A percentile compares a stretch with the other conserved stretches of the same genome.
These are phyloP conservation scores for Theristicus caerulescens DNA, from an alignment of 2,113 vertebrate genomes.

Conservation along the genomic window DNA sequence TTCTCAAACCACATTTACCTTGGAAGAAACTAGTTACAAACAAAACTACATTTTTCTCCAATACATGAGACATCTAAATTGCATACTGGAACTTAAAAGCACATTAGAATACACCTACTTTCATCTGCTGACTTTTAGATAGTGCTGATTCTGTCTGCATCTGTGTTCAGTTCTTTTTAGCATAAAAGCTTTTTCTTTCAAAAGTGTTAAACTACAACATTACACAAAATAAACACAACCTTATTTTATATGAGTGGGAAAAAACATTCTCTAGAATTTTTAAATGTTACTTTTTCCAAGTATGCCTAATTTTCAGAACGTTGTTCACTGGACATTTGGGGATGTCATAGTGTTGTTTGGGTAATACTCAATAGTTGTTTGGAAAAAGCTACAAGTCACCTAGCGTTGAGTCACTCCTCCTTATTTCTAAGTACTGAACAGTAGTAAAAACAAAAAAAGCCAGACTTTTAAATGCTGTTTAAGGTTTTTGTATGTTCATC, in stretches of 20 bases:
- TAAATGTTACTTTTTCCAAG: neutral
- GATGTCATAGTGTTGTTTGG: neutral
- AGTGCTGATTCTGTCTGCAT: neutral
- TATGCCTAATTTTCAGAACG: neutral
- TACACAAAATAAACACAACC: neutral
- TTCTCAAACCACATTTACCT: neutral
- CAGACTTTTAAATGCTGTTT: neutral
- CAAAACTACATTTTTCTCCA: neutral
- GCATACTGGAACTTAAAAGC: neutral
- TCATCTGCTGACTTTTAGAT: neutral
- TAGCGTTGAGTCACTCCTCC: neutral
- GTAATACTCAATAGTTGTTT: neutral
- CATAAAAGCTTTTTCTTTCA: neutral
- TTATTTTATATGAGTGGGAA: neutral
- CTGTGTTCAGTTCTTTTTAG: neutral
- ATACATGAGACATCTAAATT: neutral
- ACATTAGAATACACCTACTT: neutral
- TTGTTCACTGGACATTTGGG: neutral
- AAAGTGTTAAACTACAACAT: neutral
- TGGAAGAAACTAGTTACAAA: neutral
- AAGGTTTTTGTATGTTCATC: neutral
- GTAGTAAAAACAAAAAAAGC: neutral
- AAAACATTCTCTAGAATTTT: neutral
- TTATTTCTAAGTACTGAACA: neutral
- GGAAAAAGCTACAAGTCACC: neutral